Base-by-base conservation (phyloP, 2,113 vertebrate species). In the Sinocyclocheilus anophthalmus region DNA sequence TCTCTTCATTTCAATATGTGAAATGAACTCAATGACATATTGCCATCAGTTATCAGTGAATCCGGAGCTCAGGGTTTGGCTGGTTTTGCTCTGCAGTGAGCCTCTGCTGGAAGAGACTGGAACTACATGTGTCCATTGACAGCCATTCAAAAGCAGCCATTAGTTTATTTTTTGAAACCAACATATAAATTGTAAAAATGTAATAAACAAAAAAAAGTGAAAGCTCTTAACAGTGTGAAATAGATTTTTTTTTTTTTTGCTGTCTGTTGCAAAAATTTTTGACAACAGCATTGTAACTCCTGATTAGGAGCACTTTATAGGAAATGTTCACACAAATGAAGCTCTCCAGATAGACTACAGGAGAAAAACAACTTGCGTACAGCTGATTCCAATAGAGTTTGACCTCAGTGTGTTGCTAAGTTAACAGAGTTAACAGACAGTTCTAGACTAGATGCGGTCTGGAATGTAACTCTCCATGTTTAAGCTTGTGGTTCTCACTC, bases 101-200 rank as follows among this genome's bases (percentile, higher is more conserved):
- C 69, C 69, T 37, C 69, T 72, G 69, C 69, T 72, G 69, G 69
- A 39, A 10, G 69, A 72, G 33, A 72, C 33, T 22, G 33, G 69
- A 39, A 72, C 33, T 11, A 22, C 69, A 53, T 12, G 13, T 69
- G 26, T 33, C 65, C 4, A 2, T 4, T 69, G 67, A 37, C 67
- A 37, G 30, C 7, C 30, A 39, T 39, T 39, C 69, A 37, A 20
- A 70, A 39, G 18, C 67, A 50, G 0, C 12, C 48, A 50, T 50
- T 50, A 10, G 10, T 50, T 13, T 50, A 50, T 13, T 50, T 50
- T 1, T 50, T 50, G 2, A 45, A 39, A 37, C 37, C 37, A 7
- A 39, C 6, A 39, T 39, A 39, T 39, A 39, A 6, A 39, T 7
- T 39, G 39, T 1, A 39, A 39, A 45, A 45, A 45, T 7, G 6